A percentile compares a stretch with the other conserved stretches of the same genome.
Evolutionary conservation across 2,888 invertebrate species (phyloP).

Genomic region (Drosophila atroscutellata): DNA sequence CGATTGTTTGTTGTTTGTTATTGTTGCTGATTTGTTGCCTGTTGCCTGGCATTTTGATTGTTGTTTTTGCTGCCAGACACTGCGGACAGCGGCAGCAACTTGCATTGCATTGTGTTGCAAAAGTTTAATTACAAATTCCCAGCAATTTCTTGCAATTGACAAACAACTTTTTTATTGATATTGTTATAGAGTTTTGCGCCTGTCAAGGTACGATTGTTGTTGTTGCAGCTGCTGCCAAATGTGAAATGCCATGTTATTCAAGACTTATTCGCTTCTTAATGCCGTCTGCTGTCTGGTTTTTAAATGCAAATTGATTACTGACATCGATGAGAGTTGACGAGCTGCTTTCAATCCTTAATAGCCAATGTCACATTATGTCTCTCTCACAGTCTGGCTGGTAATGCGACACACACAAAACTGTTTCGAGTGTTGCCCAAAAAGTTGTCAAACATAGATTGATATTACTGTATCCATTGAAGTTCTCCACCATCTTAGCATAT

Average conservation of each 20-base stretch:
- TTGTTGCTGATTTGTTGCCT: slow-evolving; percentile 49
- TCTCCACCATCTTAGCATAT: neutral
- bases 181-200: slow-evolving; percentile 62
- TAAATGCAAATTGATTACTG: slow-evolving; percentile 78
- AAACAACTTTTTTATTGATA: slow-evolving; percentile 77
- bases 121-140: slow-evolving; percentile 78
- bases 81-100: slow-evolving; percentile 71
- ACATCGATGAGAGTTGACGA: slow-evolving; percentile 60
- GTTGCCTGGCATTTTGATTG: slow-evolving; percentile 70
- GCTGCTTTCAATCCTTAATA: slow-evolving; percentile 69
- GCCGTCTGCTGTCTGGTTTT: slow-evolving; percentile 47
- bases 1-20: slow-evolving; percentile 44
- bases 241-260: slow-evolving; percentile 78
- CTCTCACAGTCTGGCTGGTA: slow-evolving; percentile 12
- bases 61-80: slow-evolving; percentile 64
- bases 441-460: neutral
- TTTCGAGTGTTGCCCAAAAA: slow-evolving; percentile 26
- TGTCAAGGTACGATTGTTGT: slow-evolving; percentile 20
- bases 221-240: slow-evolving; percentile 48
- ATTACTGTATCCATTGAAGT: neutral
- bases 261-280: slow-evolving; percentile 50
- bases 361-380: slow-evolving; percentile 60
- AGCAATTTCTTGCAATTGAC: slow-evolving; percentile 64
- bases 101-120: slow-evolving; percentile 57
- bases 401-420: slow-evolving; percentile 23